Evolutionary conservation across 2,888 invertebrate species (phyloP), one percentile per base, ranked within the genome.

Genomic region (Catocala fraxini): DNA sequence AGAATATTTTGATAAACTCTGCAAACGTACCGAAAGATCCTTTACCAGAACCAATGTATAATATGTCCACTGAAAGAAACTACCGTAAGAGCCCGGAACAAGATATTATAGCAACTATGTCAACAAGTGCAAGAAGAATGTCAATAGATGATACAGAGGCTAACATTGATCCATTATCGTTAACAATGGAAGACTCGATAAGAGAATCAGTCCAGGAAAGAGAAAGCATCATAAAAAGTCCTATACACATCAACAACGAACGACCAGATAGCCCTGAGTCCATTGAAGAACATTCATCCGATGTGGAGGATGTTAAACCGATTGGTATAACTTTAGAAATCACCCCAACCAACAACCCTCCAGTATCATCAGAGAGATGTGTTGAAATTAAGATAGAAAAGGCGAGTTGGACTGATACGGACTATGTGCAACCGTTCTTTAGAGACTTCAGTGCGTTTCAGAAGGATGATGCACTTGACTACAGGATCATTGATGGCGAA

Each of bases 1-100:
- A 92, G 70, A 86, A 89, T 54, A 89, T 91, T 15, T 72, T 91
- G 39, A 87, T 84, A 12, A 85, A 84, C 47, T 82, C 81, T 4
- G 78, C 83, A 0, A 83, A 79, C 53, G 73, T 75, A 12, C 72
- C 75, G 6, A 75, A 54, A 54, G 63, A 69, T 5, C 34, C 42
- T 15, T 13, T 53, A 0, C 46, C 47, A 43, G 51, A 41, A 5
- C 0, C 45, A 0, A 33, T 42, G 4, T 35, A 46, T 33, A 12
- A 45, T 7, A 12, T 9, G 10, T 47, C 43, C 0, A 42, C 57
- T 6, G 41, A 41, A 4, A 6, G 12, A 6, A 12, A 15, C 9
- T 34, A 39, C 41, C n/a, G 41, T 7, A 13, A 34, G 11, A 15
- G 2, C 12, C 6, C n/a, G 0, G 47, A 47, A 25, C 6, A 4